Evolutionary conservation across 30 jellyfish, hydroid and myxozoan genomes (phyloP), one percentile per base, ranked within the genome.

Genomic region (Aurelia sp.): DNA sequence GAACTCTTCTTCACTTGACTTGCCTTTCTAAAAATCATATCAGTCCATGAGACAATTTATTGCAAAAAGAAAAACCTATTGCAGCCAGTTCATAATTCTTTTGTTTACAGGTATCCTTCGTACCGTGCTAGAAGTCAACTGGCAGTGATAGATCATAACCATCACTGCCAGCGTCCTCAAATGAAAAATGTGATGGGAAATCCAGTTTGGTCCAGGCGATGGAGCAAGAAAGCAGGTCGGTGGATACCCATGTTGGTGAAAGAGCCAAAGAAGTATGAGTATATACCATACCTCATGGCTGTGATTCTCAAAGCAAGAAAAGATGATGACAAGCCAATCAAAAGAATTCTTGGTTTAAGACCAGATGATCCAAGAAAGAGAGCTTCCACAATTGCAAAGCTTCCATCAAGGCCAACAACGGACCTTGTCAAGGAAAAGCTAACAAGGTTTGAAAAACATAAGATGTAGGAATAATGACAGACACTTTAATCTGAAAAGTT

Each of bases 101-200:
- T n/a, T n/a, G n/a, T n/a, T n/a, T n/a, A n/a, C n/a, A n/a, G n/a
- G n/a, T n/a, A n/a, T n/a, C n/a, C n/a, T n/a, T n/a, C n/a, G n/a
- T n/a, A n/a, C n/a, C 16, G 6, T 68, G 3, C 31, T n/a, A n/a
- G 89, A 37, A 58, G 77, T 20, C 13, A 60, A 15, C 69, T 78
- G 3, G 82, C 89, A 48, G 51, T 62, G 6, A 62, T 78, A 0
- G 89, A 78, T 35, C 89, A 78, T n/a, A 78, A 78, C 20, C 73
- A 48, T 4, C 89, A 78, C 17, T 37, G 57, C 17, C 67, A 31
- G 4, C 31, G 79, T 0, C 44, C 62, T 0, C 17, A 13, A 4
- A 22, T 37, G 65, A 35, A 6, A 0, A 58, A 60, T 4, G 6
- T 4, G 12, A 35, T 0, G 13, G 89, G 89, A 3, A 1, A 60